Conservation (phyloP, 1,140 invertebrate genomes). For the Maconellicoccus hirsutus region DNA sequence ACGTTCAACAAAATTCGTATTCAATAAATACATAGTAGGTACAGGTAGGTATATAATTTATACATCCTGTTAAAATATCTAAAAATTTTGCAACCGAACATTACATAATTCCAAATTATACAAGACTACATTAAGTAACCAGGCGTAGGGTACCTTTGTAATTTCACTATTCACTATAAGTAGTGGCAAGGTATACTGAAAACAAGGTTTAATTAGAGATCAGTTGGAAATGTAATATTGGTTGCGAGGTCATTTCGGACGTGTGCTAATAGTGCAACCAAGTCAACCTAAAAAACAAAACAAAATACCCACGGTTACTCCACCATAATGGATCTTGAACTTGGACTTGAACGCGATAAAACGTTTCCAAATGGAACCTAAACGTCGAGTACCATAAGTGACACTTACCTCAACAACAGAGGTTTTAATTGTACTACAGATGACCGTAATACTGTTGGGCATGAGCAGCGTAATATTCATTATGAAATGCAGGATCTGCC, state of each 20-base stretch:
- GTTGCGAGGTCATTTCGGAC: slow-evolving; percentile 2
- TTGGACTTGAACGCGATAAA: too few species aligned
- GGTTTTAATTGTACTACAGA: slow-evolving; percentile 26
- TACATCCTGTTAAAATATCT: neutral
- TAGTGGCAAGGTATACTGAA: slow-evolving; percentile 19
- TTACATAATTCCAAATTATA: slow-evolving; percentile 14
- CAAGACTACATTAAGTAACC: slow-evolving; percentile 19
- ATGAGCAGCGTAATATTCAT: slow-evolving; percentile 70
- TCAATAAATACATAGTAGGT: neutral
- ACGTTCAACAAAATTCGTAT: slow-evolving; percentile 1
- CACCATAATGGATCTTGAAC: neutral
- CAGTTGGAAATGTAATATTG: slow-evolving; percentile 22
- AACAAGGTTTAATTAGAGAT: slow-evolving; percentile 15
- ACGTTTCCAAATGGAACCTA: too few species aligned
- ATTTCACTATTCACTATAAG: slow-evolving; percentile 1
- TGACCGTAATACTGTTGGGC: slow-evolving; percentile 69
- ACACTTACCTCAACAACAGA: neutral
- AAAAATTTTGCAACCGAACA: slow-evolving; percentile 16
- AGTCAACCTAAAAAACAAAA: neutral
- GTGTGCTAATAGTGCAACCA: slow-evolving; percentile 10
- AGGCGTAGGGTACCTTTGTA: slow-evolving; percentile 15
- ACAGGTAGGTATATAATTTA: neutral
- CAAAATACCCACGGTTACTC: too few species aligned
- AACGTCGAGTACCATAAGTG: too few species aligned
- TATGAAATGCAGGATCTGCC: slow-evolving; percentile 77